Evolutionary conservation across 2,888 invertebrate species (phyloP).

Genomic region (Rhagonycha fulva): DNA sequence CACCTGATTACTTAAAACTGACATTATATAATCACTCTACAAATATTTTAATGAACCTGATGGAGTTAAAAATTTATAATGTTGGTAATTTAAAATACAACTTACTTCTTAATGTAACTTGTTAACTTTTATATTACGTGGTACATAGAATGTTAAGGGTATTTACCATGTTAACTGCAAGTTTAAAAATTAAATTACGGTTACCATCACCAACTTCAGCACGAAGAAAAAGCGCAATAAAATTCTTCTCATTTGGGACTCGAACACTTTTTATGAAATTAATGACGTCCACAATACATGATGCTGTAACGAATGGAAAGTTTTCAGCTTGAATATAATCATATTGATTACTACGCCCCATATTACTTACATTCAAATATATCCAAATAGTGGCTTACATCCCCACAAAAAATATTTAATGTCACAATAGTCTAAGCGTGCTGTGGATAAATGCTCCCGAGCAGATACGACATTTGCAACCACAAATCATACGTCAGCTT

Average conservation of each 20-base stretch:
- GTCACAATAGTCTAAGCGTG: slow-evolving; percentile 48
- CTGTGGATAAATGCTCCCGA: slow-evolving; percentile 45
- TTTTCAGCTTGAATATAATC: slow-evolving; percentile 18
- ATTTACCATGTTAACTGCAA: neutral
- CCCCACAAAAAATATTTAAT: slow-evolving; percentile 45
- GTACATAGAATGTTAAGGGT: neutral
- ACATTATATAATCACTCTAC: neutral
- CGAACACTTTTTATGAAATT: neutral
- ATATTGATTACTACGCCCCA: slow-evolving; percentile 26
- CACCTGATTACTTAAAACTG: neutral
- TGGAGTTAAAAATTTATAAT: neutral
- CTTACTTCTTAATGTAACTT: neutral
- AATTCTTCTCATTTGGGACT: neutral
- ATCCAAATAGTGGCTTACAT: slow-evolving; percentile 35
- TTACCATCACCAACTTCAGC: neutral
- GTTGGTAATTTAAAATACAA: neutral
- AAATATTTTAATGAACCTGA: neutral
- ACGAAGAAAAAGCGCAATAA: neutral
- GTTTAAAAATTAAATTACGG: neutral
- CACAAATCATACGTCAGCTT: slow-evolving; percentile 53
- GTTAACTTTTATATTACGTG: neutral
- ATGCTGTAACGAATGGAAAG: neutral
- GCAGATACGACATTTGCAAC: slow-evolving; percentile 44
- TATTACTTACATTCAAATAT: slow-evolving; percentile 35
- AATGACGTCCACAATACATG: too few relatives aligned